These are phyloP conservation scores for Rhabdophis nuchalis DNA, from an alignment of 2,797 vertebrate species.

Conservation along the genomic window DNA sequence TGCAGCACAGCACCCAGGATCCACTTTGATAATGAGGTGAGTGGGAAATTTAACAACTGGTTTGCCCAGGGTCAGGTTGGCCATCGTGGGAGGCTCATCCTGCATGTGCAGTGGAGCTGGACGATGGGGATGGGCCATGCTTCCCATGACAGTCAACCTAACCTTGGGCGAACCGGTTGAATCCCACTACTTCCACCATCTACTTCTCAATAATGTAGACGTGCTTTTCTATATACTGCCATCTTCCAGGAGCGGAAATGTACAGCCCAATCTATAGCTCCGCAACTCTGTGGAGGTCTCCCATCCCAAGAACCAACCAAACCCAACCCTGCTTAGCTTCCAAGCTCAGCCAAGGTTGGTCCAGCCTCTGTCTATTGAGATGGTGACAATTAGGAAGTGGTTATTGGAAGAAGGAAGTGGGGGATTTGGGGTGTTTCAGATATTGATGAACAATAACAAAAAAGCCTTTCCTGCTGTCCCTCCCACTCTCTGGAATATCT, in stretches of 20 bases:
- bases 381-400: background rate
- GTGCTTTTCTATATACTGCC: background rate
- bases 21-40: no score
- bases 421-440: background rate
- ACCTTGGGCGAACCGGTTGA: no score
- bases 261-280: background rate
- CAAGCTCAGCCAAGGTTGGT: background rate
- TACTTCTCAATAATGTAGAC: background rate
- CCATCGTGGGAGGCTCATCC: no score
- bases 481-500: background rate
- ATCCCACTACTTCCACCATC: no score
- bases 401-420: background rate
- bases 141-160: no score
- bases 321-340: background rate
- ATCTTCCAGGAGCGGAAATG: background rate
- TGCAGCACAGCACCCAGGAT: no score
- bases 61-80: no score
- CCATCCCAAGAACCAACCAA: background rate
- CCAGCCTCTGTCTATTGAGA: background rate
- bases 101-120: no score
- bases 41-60: no score
- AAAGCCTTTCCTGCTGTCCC: background rate
- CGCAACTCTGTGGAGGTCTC: background rate
- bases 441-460: background rate
- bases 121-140: no score